Percentiles rank a stretch among this genome's conserved stretches.
These are phyloP conservation scores for Apaloderma vittatum DNA, from an alignment of 2,113 vertebrate genomes.

Conservation along the genomic window DNA sequence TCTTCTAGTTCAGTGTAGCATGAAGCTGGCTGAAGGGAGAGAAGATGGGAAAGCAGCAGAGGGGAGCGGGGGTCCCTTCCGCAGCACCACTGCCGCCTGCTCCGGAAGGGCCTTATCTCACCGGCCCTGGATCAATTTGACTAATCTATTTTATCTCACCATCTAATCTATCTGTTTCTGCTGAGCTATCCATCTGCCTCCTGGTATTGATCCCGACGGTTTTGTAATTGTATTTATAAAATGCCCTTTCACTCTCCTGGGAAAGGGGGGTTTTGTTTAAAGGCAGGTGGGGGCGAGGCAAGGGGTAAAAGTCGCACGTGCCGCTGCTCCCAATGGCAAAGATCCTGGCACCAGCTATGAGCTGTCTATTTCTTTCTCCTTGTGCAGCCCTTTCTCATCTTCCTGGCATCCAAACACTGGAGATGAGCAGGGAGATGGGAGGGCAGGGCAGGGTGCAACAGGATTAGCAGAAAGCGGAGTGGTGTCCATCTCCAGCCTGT, in stretches of 20 bases:
- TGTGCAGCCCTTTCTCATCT: not conserved
- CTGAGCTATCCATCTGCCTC: conserved; percentile 24
- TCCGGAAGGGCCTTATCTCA: not conserved
- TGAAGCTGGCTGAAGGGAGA: not conserved
- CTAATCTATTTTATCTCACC: conserved; percentile 51
- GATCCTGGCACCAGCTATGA: rapidly evolving
- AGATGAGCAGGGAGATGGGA: not conserved
- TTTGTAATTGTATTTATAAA: conserved; percentile 63
- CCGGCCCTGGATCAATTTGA: not conserved
- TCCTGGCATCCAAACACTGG: rapidly evolving
- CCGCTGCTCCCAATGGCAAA: not conserved
- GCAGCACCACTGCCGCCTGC: not conserved
- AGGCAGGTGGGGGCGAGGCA: not conserved
- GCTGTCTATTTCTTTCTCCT: not conserved
- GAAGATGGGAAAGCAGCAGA: not conserved
- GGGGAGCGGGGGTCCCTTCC: not conserved
- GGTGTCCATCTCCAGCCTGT: not conserved
- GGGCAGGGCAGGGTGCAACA: rapidly evolving
- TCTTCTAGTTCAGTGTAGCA: conserved; percentile 23
- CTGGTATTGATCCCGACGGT: conserved; percentile 14
- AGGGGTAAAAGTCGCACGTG: not conserved
- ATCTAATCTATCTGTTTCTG: conserved; percentile 55
- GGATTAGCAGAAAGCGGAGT: not conserved
- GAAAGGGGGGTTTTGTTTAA: not conserved
- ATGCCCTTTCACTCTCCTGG: conserved; percentile 41